Evolutionary conservation across 2,113 vertebrate genomes (phyloP).

Genomic region (Bungarus multicinctus): DNA sequence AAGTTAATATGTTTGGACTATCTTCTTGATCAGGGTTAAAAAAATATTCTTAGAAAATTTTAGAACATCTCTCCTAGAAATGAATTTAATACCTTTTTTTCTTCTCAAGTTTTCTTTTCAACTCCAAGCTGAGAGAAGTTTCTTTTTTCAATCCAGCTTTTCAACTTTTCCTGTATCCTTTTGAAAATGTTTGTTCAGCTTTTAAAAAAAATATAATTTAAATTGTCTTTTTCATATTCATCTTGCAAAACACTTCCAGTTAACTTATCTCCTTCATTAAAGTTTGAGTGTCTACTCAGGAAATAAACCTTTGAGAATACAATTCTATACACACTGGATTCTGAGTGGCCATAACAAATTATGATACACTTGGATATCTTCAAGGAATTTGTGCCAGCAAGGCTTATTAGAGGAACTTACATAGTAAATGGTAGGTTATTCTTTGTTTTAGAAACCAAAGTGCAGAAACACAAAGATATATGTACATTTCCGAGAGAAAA

Average conservation of each 20-base stretch:
- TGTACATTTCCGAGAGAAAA: background rate
- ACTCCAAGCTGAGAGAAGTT: background rate
- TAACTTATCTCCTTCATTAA: background rate
- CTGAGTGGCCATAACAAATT: background rate
- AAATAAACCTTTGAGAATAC: background rate
- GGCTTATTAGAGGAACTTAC: background rate
- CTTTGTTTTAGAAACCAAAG: background rate
- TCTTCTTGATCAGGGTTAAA: background rate
- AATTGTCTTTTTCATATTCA: background rate
- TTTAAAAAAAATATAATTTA: background rate
- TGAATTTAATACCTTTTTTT: background rate
- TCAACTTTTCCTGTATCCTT: background rate
- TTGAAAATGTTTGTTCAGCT: background rate
- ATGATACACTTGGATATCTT: background rate
- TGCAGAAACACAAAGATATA: background rate
- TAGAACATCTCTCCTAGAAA: background rate
- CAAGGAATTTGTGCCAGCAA: background rate
- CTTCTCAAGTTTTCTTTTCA: background rate
- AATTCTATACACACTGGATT: background rate
- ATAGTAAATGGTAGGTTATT: background rate
- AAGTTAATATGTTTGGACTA: background rate
- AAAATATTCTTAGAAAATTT: background rate
- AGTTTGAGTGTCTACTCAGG: background rate
- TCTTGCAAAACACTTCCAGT: background rate
- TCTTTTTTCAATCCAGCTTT: background rate